Evolutionary conservation across 2,888 invertebrate genomes (phyloP).

Genomic region (Temnothorax rugatulus): DNA sequence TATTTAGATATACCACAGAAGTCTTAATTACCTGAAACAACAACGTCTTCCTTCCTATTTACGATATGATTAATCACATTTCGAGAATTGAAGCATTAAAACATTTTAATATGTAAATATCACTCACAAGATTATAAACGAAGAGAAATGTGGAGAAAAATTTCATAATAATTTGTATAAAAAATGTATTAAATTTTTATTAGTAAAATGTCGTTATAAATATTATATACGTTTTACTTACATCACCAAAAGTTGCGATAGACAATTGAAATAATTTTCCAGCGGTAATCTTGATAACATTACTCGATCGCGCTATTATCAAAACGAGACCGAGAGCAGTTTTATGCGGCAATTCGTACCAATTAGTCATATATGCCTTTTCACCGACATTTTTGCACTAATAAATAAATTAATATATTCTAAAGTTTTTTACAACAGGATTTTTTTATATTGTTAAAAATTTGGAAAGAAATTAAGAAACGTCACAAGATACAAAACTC

Average conservation of each 20-base stretch:
- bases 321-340: conserved; percentile 63
- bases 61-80: conserved; percentile 8
- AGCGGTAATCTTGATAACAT: conserved; percentile 69
- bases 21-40: conserved; percentile 60
- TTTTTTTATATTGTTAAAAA: background rate
- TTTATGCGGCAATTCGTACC: conserved; percentile 68
- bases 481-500: background rate
- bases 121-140: background rate
- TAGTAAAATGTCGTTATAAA: conserved; percentile 3
- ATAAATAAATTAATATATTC: conserved; percentile 17
- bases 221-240: conserved; percentile 54
- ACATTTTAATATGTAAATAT: background rate
- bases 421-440: background rate
- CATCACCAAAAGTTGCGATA: conserved; percentile 68
- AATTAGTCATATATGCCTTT: conserved; percentile 69
- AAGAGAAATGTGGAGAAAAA: background rate
- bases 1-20: conserved; percentile 57
- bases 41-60: conserved; percentile 42
- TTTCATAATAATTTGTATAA: conserved; percentile 7
- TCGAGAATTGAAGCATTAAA: background rate
- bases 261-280: conserved; percentile 69
- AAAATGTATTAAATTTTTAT: conserved; percentile 41
- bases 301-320: conserved; percentile 68
- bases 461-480: background rate
- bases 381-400: conserved; percentile 72